Conservation (phyloP, 2,113 vertebrate genomes). For the Phycodurus eques region DNA sequence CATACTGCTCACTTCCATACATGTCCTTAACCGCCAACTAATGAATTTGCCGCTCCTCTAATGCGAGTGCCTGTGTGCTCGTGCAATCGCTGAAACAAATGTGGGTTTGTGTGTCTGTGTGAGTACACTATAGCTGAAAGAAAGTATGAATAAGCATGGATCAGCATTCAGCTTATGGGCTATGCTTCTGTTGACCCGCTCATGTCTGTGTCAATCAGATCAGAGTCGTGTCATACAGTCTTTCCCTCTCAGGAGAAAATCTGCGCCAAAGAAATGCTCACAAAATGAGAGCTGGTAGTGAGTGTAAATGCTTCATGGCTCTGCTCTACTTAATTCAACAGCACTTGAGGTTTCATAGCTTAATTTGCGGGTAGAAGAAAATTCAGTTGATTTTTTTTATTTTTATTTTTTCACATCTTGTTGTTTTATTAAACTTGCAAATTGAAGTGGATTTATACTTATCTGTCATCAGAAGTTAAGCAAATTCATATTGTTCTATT, state of each 20-base stretch:
- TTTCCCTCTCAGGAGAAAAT: constrained; percentile 41
- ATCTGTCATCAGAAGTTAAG: neutral
- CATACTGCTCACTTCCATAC: constrained; percentile 9
- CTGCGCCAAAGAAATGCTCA: constrained; percentile 24
- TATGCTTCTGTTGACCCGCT: constrained; percentile 49
- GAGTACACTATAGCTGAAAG: neutral
- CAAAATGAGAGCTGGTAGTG: neutral
- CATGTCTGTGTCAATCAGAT: constrained; percentile 42
- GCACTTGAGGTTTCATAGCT: constrained; percentile 18
- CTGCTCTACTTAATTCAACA: constrained; percentile 28
- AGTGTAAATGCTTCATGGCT: constrained; percentile 35
- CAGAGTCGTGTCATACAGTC: constrained; percentile 25
- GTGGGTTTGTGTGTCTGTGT: neutral
- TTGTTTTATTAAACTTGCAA: constrained; percentile 7
- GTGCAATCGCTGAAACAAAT: neutral
- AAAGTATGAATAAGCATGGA: constrained; percentile 61
- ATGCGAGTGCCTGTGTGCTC: neutral
- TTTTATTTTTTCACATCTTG: too few relatives aligned
- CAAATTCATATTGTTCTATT: neutral
- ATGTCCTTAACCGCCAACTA: constrained; percentile 22
- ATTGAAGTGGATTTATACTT: neutral
- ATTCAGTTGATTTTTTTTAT: too few relatives aligned
- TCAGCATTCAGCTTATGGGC: constrained; percentile 47
- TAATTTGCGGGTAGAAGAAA: neutral
- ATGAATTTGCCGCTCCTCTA: constrained; percentile 41